phyloP scores from a whole-genome alignment of 1,140 invertebrate species.

The Cydia splendana region DNA sequence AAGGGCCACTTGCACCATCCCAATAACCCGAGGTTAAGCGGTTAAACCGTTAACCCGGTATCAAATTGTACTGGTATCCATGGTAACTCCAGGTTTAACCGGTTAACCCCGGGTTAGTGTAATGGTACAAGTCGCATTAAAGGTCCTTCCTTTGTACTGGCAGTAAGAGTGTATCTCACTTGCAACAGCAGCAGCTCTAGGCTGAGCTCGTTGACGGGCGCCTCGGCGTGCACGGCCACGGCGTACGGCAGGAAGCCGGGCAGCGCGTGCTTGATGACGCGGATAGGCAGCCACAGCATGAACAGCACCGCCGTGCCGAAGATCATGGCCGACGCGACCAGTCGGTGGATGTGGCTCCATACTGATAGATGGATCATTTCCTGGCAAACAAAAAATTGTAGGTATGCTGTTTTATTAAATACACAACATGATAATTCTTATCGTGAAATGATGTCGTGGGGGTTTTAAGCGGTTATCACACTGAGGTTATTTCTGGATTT shows the following conservation, averaged over 20 bases:
- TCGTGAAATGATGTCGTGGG: not conserved
- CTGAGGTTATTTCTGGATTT: too few species aligned
- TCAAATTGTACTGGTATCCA: too few species aligned
- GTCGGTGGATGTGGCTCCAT: constrained; percentile 91
- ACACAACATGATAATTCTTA: not conserved
- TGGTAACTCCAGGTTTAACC: too few species aligned
- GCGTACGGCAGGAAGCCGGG: constrained; percentile 97
- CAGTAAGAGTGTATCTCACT: constrained; percentile 86
- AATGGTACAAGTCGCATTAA: too few species aligned
- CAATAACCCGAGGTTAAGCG: too few species aligned
- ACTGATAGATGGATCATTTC: constrained; percentile 99
- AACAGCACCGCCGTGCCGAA: constrained; percentile 97
- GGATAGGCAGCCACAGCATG: constrained; percentile 97
- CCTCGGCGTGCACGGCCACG: constrained; percentile 90
- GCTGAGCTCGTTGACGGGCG: constrained; percentile 93
- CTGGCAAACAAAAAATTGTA: constrained; percentile 49
- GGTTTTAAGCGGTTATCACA: too few species aligned
- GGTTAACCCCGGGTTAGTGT: too few species aligned
- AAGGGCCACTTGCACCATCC: too few species aligned
- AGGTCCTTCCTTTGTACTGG: too few species aligned
- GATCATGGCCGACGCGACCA: constrained; percentile 96
- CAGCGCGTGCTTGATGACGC: constrained; percentile 90
- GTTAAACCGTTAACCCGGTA: too few species aligned
- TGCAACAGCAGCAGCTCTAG: constrained; percentile 96
- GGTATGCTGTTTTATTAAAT: not conserved